Evolutionary conservation across 2,113 vertebrate genomes (phyloP), one percentile per base, ranked within the genome.

Genomic region (Hippocampus mohnikei): DNA sequence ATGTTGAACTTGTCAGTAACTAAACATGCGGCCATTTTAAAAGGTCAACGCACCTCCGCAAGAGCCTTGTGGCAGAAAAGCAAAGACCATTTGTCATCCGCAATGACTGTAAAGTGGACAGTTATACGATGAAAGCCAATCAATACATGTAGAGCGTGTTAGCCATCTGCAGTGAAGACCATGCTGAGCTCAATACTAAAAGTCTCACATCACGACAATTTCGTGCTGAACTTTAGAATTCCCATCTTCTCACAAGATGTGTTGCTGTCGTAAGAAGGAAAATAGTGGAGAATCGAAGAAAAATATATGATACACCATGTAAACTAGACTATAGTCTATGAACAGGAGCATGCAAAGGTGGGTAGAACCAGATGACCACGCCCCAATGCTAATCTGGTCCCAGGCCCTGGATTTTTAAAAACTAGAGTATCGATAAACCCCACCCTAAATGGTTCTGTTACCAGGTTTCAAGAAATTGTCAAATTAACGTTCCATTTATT

Each of bases 111-210:
- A 44, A 65, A 42, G n/a, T 44, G n/a, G 62, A 46, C 62, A 42
- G 61, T 13, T 63, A 41, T 63, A 60, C 7, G 25, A 60, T 60
- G 58, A 60, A 33, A 60, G 33, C 27, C 58, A 60, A 60, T 60
- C 58, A 60, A 60, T 60, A 60, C 27, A 60, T 60, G 58, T 60
- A 60, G 58, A 60, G 27, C 27, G 27, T 59, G 58, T 33, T 59
- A 33, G 27, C 15, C 25, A 59, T 59, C 13, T 60, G 58, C 27
- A 20, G 58, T 33, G 58, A 33, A 60, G 58, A 60, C 58, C 15
- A 9, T 60, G 58, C 27, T 60, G 58, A 16, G 58, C 58, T 33
- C 15, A 33, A 33, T 8, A 33, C 27, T 60, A 33, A 60, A 27
- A 60, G 16, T 27, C 58, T 60, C 15, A 60, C 58, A 60, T 18